Conservation (phyloP, 1,140 invertebrate genomes). For the Laodelphax striatellus region DNA sequence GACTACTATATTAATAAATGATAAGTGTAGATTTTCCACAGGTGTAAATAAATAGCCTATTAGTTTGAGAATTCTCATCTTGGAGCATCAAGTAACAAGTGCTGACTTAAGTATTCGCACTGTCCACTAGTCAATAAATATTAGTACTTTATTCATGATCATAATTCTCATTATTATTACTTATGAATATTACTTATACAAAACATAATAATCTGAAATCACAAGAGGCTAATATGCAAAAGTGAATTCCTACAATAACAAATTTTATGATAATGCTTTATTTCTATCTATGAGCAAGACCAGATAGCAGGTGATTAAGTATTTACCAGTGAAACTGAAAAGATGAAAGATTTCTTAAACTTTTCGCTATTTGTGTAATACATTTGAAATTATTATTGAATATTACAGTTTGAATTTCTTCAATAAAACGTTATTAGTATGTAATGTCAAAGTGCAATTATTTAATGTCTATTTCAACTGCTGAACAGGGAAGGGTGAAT, state of each 20-base stretch:
- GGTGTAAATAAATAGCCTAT: not conserved
- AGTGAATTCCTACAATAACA: not conserved
- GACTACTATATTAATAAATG: not conserved
- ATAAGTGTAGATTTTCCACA: not conserved
- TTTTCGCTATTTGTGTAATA: too few species aligned
- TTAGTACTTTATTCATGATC: not conserved
- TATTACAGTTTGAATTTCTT: too few species aligned
- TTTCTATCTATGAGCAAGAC: not conserved
- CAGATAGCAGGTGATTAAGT: not conserved
- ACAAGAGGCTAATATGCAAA: not conserved
- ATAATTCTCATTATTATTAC: not conserved
- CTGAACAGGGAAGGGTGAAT: too few species aligned
- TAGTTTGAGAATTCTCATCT: not conserved
- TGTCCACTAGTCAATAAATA: not conserved
- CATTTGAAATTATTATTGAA: too few species aligned
- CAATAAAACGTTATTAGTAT: too few species aligned
- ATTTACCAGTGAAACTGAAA: not conserved
- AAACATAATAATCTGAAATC: not conserved
- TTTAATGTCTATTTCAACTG: too few species aligned
- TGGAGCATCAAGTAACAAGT: not conserved
- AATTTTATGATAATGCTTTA: not conserved
- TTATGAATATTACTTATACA: not conserved
- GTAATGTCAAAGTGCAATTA: too few species aligned
- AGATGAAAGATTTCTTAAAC: too few species aligned
- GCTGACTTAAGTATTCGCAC: not conserved